phyloP scores from a whole-genome alignment of 2,888 invertebrate species.

The Helleia helle region DNA sequence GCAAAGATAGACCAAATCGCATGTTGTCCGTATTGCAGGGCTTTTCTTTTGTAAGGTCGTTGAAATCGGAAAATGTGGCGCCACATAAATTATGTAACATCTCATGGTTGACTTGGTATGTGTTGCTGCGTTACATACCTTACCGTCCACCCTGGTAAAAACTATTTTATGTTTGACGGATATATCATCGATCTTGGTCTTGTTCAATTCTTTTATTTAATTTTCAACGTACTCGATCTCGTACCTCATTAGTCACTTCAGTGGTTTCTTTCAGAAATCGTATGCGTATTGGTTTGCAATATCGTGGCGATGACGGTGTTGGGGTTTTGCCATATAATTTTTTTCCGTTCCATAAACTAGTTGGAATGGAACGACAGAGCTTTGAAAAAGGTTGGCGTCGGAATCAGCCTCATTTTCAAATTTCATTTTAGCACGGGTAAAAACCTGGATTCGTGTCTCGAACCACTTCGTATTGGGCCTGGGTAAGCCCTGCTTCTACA shows the following conservation, averaged over 20 bases:
- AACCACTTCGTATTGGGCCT: conserved; percentile 11
- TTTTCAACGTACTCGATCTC: neutral
- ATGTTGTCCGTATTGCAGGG: too few relatives aligned
- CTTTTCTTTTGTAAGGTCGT: too few relatives aligned
- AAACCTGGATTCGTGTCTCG: conserved; percentile 17
- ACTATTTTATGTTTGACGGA: conserved; percentile 18
- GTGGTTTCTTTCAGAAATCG: conserved; percentile 2
- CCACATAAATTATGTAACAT: too few relatives aligned
- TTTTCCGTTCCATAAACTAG: conserved; percentile 10
- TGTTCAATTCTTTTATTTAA: neutral
- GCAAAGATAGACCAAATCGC: too few relatives aligned
- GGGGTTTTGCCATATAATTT: conserved; percentile 18
- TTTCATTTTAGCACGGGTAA: too few relatives aligned
- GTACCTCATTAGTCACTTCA: conserved; percentile 9
- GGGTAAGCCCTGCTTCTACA: conserved; percentile 13
- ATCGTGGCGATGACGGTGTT: conserved; percentile 10
- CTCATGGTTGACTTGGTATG: too few relatives aligned
- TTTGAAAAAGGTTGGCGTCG: conserved; percentile 10
- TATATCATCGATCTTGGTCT: conserved; percentile 13
- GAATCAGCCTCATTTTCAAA: conserved; percentile 8
- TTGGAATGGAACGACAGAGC: conserved; percentile 7
- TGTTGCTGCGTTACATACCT: too few relatives aligned
- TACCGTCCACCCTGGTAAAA: too few relatives aligned
- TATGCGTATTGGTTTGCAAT: conserved; percentile 5
- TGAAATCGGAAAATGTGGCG: too few relatives aligned